phyloP scores from a whole-genome alignment of 2,888 invertebrate genomes.

The Protonemura montana region DNA sequence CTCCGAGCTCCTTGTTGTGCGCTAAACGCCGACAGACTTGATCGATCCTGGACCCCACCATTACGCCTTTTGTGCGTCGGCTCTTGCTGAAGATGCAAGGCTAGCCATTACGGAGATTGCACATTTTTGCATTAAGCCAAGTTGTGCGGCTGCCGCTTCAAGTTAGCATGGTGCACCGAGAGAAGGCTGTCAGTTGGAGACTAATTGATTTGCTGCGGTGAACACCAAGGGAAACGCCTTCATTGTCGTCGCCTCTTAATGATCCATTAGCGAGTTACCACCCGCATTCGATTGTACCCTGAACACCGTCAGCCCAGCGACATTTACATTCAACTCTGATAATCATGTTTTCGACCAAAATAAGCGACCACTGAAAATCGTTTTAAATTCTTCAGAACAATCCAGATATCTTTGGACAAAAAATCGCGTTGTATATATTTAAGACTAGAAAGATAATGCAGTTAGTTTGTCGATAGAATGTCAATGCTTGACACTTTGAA shows the following conservation, averaged over 20 bases:
- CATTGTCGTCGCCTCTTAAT: slow-evolving; percentile 5
- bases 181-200: neutral
- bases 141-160: neutral
- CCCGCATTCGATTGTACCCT: neutral
- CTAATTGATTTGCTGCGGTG: neutral
- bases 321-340: neutral
- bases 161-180: neutral
- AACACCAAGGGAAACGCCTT: neutral
- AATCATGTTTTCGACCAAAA: neutral
- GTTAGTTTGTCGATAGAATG: neutral
- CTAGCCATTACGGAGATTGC: neutral
- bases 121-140: neutral
- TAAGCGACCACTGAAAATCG: neutral
- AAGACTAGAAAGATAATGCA: neutral
- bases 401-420: neutral
- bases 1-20: neutral
- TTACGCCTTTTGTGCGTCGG: neutral
- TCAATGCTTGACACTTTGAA: neutral
- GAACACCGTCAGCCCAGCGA: neutral
- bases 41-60: neutral
- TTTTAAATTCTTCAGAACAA: neutral
- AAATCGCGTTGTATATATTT: neutral
- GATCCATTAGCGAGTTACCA: neutral
- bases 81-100: neutral
- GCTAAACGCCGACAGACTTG: neutral